These are phyloP conservation scores for Linepithema humile DNA, from an alignment of 1,140 invertebrate genomes.

Conservation along the genomic window DNA sequence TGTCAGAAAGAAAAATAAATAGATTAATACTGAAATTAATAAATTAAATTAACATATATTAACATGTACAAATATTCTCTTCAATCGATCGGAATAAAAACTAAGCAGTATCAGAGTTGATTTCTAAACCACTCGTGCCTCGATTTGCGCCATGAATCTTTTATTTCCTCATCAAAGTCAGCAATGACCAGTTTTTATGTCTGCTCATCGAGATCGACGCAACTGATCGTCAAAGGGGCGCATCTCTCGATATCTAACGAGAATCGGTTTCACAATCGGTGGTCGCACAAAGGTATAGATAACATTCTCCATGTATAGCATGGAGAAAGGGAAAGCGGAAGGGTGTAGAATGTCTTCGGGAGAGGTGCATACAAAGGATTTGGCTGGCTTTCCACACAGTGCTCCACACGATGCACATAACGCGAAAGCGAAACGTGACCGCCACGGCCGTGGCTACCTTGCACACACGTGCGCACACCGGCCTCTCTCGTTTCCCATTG, in stretches of 20 bases:
- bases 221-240: background rate
- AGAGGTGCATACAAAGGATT: constrained; percentile 20
- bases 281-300: background rate
- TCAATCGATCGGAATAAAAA: no score
- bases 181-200: background rate
- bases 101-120: background rate
- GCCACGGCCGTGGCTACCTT: constrained; percentile 73
- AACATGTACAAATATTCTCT: no score
- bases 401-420: background rate
- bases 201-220: background rate
- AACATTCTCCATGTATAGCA: background rate
- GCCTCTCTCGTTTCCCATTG: constrained; percentile 79
- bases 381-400: constrained; percentile 2
- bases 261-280: constrained; percentile 5
- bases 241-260: background rate
- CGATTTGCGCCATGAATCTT: background rate
- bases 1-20: no score
- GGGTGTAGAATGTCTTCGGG: constrained; percentile 16
- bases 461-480: constrained; percentile 64
- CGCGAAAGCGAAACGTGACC: constrained; percentile 75
- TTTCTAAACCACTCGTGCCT: no score
- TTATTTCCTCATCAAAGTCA: background rate
- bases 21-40: no score
- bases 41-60: no score
- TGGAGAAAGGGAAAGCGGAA: background rate